Evolutionary conservation across 2,888 invertebrate species (phyloP).

Genomic region (Hartigia nigra): DNA sequence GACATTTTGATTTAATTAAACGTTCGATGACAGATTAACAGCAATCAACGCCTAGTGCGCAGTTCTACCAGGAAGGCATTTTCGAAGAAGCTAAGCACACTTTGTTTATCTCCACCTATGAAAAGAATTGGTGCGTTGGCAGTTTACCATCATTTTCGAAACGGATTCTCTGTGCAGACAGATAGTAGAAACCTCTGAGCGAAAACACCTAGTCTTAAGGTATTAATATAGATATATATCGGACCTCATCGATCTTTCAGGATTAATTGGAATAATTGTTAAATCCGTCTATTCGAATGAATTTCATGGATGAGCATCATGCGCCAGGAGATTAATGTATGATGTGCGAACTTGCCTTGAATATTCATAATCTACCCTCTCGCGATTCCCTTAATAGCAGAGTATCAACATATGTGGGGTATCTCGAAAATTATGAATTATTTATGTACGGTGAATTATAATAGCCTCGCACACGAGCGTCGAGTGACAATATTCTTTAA

Average conservation of each 20-base stretch:
- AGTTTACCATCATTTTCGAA: neutral
- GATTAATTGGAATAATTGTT: neutral
- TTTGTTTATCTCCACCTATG: neutral
- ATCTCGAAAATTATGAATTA: slow-evolving; percentile 46
- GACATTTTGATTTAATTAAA: neutral
- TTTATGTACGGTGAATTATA: slow-evolving; percentile 50
- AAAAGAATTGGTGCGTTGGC: neutral
- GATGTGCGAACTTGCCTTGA: slow-evolving; percentile 52
- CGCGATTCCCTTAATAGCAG: slow-evolving; percentile 40
- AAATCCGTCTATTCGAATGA: slow-evolving; percentile 24
- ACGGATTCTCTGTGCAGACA: neutral
- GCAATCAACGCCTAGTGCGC: neutral
- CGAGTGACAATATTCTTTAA: slow-evolving; percentile 48
- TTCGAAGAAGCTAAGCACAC: neutral
- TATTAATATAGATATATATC: neutral
- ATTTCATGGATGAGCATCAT: slow-evolving; percentile 23
- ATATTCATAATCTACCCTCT: slow-evolving; percentile 53
- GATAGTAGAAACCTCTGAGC: neutral
- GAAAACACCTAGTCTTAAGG: neutral
- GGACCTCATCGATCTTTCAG: neutral
- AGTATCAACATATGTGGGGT: slow-evolving; percentile 16
- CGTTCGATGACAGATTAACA: neutral
- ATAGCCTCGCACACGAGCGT: slow-evolving; percentile 27
- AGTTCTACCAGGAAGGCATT: neutral
- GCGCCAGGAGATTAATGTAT: slow-evolving; percentile 34